phyloP scores from a whole-genome alignment of 2,797 vertebrate genomes.

The Bradypodion pumilum region DNA sequence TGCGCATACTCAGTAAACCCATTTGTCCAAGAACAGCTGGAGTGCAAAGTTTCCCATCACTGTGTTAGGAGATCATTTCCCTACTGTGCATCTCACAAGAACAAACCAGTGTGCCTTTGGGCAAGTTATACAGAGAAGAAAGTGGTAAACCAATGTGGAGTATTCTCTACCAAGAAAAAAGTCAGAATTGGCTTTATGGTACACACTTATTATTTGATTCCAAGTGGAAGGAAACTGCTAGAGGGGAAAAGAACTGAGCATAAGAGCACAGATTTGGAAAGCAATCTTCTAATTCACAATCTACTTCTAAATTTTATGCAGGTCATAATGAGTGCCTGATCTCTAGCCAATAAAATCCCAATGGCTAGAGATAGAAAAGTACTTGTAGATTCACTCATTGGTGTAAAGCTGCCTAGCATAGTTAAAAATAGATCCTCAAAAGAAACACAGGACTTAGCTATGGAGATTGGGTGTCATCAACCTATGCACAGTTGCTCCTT shows the following conservation, averaged over 20 bases:
- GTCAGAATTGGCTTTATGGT: too few relatives aligned
- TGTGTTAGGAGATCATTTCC: too few relatives aligned
- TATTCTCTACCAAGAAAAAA: too few relatives aligned
- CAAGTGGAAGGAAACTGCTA: background rate
- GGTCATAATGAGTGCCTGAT: background rate
- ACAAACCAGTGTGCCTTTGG: too few relatives aligned
- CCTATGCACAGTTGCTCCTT: background rate
- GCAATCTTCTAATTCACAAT: background rate
- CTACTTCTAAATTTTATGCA: background rate
- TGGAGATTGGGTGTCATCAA: background rate
- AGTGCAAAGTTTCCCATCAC: too few relatives aligned
- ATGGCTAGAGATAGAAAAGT: background rate
- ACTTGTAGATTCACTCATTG: background rate
- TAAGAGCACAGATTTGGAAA: background rate
- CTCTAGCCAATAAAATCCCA: background rate
- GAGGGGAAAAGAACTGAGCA: too few relatives aligned
- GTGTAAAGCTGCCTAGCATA: background rate
- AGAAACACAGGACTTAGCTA: background rate
- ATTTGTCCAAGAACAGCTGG: too few relatives aligned
- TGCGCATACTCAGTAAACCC: too few relatives aligned
- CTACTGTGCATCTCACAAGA: too few relatives aligned
- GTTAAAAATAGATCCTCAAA: background rate
- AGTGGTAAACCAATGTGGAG: too few relatives aligned
- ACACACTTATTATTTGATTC: too few relatives aligned
- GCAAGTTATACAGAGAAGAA: too few relatives aligned